A percentile compares a stretch with the other conserved stretches of the same genome.
Conservation (phyloP, 2,113 vertebrate genomes). For the Empidonax traillii region DNA sequence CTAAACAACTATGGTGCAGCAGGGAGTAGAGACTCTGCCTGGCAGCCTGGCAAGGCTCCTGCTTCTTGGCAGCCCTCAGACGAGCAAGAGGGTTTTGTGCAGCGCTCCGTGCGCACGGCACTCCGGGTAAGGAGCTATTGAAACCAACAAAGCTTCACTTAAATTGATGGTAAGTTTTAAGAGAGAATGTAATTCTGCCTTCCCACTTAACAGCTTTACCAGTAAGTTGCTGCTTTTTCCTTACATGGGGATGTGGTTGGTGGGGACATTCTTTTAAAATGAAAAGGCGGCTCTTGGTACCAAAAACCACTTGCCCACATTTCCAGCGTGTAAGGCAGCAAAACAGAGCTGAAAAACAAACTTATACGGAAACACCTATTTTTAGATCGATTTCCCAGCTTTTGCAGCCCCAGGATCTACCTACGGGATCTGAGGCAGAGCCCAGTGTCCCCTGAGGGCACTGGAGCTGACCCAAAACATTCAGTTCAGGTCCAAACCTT, state of each 20-base stretch:
- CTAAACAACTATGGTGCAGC: background rate
- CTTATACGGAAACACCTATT: constrained; percentile 17
- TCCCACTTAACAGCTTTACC: background rate
- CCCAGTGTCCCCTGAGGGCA: background rate
- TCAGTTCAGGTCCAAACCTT: background rate
- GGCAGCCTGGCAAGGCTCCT: background rate
- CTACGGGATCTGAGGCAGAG: background rate
- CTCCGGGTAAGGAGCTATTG: background rate
- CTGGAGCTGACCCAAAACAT: background rate
- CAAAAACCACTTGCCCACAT: constrained; percentile 19
- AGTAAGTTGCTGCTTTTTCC: constrained; percentile 19
- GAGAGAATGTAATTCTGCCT: background rate
- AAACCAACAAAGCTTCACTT: background rate
- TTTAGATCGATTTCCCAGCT: constrained; percentile 16
- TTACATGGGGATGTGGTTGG: constrained; percentile 56
- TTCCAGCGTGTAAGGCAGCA: background rate
- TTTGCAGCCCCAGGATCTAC: background rate
- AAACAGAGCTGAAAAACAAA: constrained; percentile 32
- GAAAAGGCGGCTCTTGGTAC: background rate
- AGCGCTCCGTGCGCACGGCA: rapidly evolving
- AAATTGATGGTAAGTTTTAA: background rate
- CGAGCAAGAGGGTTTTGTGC: background rate
- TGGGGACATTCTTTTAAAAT: constrained; percentile 54
- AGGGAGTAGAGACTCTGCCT: background rate
- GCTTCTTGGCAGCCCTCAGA: background rate